Conservation (phyloP, 2,888 invertebrate genomes). For the Heliconius ethilla region DNA sequence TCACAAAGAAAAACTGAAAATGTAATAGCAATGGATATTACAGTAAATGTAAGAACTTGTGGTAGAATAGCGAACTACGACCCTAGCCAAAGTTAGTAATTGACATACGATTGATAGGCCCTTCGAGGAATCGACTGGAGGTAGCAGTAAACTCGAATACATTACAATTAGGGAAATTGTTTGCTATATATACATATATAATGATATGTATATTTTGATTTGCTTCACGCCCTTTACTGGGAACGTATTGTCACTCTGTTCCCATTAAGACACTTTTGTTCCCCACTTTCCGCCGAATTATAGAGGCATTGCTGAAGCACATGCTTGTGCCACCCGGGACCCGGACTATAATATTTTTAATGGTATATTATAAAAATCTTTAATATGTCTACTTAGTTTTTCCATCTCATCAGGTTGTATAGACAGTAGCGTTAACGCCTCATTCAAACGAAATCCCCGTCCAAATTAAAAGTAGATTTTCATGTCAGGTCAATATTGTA, state of each 20-base stretch:
- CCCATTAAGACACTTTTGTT: no score
- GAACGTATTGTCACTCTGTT: background rate
- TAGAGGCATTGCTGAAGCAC: no score
- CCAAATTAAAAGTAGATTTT: no score
- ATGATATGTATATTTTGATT: background rate
- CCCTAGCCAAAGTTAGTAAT: conserved; percentile 37
- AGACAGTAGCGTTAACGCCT: no score
- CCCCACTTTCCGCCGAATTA: no score
- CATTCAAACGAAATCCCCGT: no score
- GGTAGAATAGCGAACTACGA: conserved; percentile 13
- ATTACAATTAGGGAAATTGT: conserved; percentile 34
- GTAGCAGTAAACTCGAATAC: conserved; percentile 22
- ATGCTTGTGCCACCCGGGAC: no score
- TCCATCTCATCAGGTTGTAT: no score
- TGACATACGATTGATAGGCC: conserved; percentile 46
- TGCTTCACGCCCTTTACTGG: background rate
- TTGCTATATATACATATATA: background rate
- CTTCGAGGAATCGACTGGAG: conserved; percentile 44
- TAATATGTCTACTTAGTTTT: no score
- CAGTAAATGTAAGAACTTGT: background rate
- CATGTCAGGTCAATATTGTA: no score
- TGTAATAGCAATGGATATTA: background rate
- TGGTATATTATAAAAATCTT: no score
- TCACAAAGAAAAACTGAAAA: background rate
- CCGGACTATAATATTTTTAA: no score